Evolutionary conservation across 64 coral and sea anemone genomes (phyloP).

Genomic region (Pocillopora damicornis): DNA sequence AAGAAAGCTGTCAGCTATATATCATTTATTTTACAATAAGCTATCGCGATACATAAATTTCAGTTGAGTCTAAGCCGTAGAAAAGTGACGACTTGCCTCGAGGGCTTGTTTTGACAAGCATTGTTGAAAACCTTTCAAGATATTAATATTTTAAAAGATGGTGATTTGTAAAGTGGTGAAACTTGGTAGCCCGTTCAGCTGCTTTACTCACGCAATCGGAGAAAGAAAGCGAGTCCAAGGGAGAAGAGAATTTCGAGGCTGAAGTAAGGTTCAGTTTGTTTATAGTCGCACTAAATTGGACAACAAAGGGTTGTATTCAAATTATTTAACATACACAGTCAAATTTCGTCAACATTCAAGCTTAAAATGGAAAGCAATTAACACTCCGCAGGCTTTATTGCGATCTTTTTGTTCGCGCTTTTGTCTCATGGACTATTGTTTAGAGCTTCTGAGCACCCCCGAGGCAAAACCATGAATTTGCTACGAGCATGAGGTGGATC

Average conservation of each 20-base stretch:
- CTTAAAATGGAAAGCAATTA: conserved; percentile 50
- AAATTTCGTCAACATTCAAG: conserved; percentile 43
- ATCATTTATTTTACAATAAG: conserved; percentile 18
- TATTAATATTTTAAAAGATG: conserved; percentile 56
- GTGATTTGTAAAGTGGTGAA: conserved; percentile 46
- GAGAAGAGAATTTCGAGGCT: not conserved
- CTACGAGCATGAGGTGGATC: not conserved
- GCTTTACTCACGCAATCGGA: conserved; percentile 27
- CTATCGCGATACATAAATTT: conserved; percentile 23
- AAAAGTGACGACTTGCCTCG: conserved; percentile 12
- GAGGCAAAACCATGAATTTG: conserved; percentile 30
- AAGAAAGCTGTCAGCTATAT: not conserved
- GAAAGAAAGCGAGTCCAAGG: not conserved
- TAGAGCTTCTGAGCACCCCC: conserved; percentile 6
- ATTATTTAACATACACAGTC: conserved; percentile 40
- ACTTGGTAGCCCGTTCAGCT: conserved; percentile 32
- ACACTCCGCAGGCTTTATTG: conserved; percentile 36
- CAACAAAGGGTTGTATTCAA: conserved; percentile 46
- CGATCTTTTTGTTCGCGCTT: conserved; percentile 20
- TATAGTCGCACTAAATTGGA: conserved; percentile 40
- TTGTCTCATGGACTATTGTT: conserved; percentile 22
- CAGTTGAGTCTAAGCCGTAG: conserved; percentile 24
- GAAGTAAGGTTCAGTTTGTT: conserved; percentile 23
- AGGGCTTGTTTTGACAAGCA: conserved; percentile 48
- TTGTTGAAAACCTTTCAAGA: conserved; percentile 49